Evolutionary conservation across 2,888 invertebrate species (phyloP).

Genomic region (Diploptera punctata): DNA sequence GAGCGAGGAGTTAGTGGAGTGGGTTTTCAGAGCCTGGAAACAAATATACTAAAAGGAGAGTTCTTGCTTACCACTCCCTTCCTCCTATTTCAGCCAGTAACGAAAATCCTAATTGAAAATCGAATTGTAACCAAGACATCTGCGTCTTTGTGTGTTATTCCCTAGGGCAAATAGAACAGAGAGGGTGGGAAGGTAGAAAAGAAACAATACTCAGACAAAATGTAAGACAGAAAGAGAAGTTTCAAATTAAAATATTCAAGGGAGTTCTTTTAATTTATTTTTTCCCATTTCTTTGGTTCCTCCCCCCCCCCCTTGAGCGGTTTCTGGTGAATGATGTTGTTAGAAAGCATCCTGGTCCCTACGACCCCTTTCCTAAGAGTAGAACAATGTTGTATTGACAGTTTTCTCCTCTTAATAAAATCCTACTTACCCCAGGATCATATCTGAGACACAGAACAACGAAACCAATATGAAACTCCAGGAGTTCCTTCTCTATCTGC

Average conservation of each 20-base stretch:
- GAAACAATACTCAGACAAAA: not conserved
- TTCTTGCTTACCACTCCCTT: constrained; percentile 8
- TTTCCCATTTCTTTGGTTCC: constrained; percentile 20
- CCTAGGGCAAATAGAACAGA: not conserved
- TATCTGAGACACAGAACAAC: not conserved
- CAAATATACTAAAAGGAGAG: constrained; percentile 25
- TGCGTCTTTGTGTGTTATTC: constrained; percentile 14
- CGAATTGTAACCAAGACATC: constrained; percentile 26
- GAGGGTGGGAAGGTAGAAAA: not conserved
- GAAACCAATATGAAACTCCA: constrained; percentile 10
- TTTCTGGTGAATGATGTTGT: constrained; percentile 17
- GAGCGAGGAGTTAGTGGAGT: not conserved
- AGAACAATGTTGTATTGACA: constrained; percentile 33
- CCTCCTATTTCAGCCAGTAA: not conserved
- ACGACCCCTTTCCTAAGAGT: not conserved
- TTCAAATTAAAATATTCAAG: constrained; percentile 41
- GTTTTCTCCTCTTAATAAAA: not conserved
- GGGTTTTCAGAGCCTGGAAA: constrained; percentile 1
- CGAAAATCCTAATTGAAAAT: constrained; percentile 32
- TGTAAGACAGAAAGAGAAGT: constrained; percentile 23
- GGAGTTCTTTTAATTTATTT: constrained; percentile 38
- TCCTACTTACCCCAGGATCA: not conserved
- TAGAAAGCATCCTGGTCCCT: not conserved
- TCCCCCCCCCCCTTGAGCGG: not conserved
- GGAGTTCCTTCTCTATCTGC: too few relatives aligned